Base-by-base conservation (phyloP, 1,140 invertebrate genomes). In the Adoxophyes honmai region DNA sequence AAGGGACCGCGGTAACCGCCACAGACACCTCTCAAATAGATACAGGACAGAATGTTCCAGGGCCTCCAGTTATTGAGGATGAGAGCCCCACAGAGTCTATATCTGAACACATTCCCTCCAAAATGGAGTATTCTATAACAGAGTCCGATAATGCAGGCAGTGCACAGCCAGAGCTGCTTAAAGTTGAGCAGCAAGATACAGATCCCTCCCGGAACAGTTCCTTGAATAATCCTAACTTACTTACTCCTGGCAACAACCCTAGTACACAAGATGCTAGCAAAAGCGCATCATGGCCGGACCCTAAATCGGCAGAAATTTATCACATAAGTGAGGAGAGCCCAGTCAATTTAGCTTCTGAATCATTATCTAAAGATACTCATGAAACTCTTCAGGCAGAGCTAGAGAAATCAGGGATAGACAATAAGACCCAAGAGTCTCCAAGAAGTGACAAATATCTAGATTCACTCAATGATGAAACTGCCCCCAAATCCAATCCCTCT, bases 241-340 rank as follows among this genome's bases (percentile, higher is more conserved):
- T 72, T 8, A 71, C 71, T n/a, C 66, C 67, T 7, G 78, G 66
- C 67, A 67, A 68, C 4, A 78, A 75, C 51, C 62, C 52, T 28
- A 81, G 70, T 54, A 55, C 55, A 14, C 67, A 73, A 63, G 74
- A 79, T 9, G 53, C 67, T 9, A 69, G 64, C 9, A 75, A 70
- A 55, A 78, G 72, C 38, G 59, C 75, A 33, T 88, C 81, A 10
- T 81, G 77, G 78, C 74, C 81, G 36, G 75, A 82, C 59, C 58
- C 68, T 5, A 75, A 79, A 48, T 63, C 61, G 39, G 38, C 73
- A 16, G 75, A 82, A 52, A 55, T 76, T 51, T 73, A 81, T 38
- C 60, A 62, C 28, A 75, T 86, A 38, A 85, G 83, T 69, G 77
- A 83, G 64, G 83, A 86, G 54, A 87, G 83, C 39, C 86, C 86